Percentiles rank a stretch among this genome's conserved stretches.
phyloP scores from a whole-genome alignment of 1,140 invertebrate genomes.

The Bombus waltoni region DNA sequence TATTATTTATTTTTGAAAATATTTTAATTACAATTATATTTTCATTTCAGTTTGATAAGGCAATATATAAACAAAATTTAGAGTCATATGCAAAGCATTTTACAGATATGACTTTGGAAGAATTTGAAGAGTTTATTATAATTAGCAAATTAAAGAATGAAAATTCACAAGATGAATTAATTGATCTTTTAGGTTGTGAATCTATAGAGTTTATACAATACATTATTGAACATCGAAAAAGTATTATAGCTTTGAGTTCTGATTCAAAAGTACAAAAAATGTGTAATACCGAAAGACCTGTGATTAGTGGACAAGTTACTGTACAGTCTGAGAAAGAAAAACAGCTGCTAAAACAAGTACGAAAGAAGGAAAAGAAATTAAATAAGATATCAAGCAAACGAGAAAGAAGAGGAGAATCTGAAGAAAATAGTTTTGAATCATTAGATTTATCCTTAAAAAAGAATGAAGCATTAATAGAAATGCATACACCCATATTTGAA shows the following conservation, averaged over 20 bases:
- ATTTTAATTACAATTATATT: conserved; percentile 62
- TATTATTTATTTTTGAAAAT: conserved; percentile 7
- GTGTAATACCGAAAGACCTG: conserved; percentile 55
- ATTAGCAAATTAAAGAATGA: conserved; percentile 85
- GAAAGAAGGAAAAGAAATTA: conserved; percentile 94
- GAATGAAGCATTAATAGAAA: conserved; percentile 80
- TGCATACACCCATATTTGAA: conserved; percentile 78
- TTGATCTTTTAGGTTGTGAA: conserved; percentile 94
- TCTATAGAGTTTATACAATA: conserved; percentile 92
- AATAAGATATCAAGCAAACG: conserved; percentile 85
- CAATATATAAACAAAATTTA: conserved; percentile 84
- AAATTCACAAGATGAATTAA: conserved; percentile 92
- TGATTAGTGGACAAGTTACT: conserved; percentile 88
- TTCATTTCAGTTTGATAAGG: conserved; percentile 83
- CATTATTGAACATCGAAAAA: conserved; percentile 88
- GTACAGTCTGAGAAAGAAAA: conserved; percentile 94
- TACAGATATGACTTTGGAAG: conserved; percentile 82
- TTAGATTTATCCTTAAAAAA: conserved; percentile 80
- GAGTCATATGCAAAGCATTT: conserved; percentile 80
- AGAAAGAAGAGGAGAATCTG: conserved; percentile 83
- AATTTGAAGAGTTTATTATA: conserved; percentile 84
- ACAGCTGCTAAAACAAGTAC: conserved; percentile 89
- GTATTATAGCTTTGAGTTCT: conserved; percentile 79
- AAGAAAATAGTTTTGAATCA: conserved; percentile 81
- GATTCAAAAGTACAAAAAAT: conserved; percentile 77